Conservation (phyloP, 92 coral and sea anemone species). For the Actinernus sp. region DNA sequence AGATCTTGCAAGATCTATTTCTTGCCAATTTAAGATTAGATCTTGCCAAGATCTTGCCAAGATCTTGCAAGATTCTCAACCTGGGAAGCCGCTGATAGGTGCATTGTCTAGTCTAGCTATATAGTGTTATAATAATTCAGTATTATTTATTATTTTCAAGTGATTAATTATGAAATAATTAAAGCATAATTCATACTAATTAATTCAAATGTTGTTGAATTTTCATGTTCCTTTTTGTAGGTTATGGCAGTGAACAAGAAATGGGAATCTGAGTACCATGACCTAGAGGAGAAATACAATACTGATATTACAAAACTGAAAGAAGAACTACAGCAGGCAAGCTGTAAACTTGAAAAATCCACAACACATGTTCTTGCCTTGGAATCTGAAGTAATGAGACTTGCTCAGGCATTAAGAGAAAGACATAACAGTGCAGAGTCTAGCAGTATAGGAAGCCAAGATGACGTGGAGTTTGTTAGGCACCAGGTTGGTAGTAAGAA, state of each 20-base stretch:
- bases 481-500: constrained; percentile 48
- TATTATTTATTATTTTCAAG: too few species aligned
- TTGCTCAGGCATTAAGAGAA: constrained; percentile 72
- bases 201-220: too few species aligned
- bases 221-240: too few species aligned
- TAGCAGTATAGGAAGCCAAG: constrained; percentile 8
- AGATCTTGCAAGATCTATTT: too few species aligned
- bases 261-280: constrained; percentile 89
- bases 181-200: too few species aligned
- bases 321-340: constrained; percentile 69
- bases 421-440: constrained; percentile 11
- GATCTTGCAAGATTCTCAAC: too few species aligned
- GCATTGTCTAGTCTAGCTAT: too few species aligned
- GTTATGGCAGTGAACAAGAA: constrained; percentile 80
- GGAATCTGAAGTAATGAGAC: constrained; percentile 83
- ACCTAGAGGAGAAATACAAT: constrained; percentile 63
- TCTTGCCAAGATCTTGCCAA: too few species aligned
- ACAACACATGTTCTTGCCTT: constrained; percentile 85
- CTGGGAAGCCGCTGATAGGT: too few species aligned
- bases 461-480: constrained; percentile 65
- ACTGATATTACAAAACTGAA: constrained; percentile 63
- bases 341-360: constrained; percentile 65
- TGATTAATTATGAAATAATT: too few species aligned
- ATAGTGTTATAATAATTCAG: too few species aligned
- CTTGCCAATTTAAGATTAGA: too few species aligned